Evolutionary conservation across 2,888 invertebrate species (phyloP), one percentile per base, ranked within the genome.

Genomic region (Andrena haemorrhoa): DNA sequence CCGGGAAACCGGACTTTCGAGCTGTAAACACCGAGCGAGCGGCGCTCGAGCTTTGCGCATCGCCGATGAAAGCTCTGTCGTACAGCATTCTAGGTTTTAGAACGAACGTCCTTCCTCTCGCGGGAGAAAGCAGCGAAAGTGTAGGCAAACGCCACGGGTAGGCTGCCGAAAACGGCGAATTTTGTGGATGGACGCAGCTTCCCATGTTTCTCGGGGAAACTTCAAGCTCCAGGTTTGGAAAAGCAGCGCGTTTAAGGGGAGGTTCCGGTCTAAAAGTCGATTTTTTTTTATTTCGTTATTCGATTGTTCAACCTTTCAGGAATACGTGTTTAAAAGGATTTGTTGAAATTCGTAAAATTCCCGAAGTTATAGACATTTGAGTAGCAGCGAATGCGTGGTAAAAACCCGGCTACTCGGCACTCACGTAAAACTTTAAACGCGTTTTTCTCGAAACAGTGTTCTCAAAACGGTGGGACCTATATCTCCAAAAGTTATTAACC

Each of bases 1-100:
- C 83, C 70, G 87, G 79, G 82, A 88, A 90, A 90, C 87, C 89
- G 89, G 89, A 87, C 88, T 89, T 86, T 78, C 79, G 75, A 85
- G 81, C 82, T 85, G 83, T 83, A 86, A 80, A 79, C 58, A 71
- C 23, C 56, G 10, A 26, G 58, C 68, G 56, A 70, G 77, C 79
- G 79, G 79, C 51, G 70, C 31, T 35, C 56, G 26, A 51, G 51
- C 41, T 60, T 53, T 12, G 0, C 56, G 47, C 56, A 29, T 41
- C 69, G 69, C 23, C 4, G 41, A 58, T 26, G 69, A 31, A 69
- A 56, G 53, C 41, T 41, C 12, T 20, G 53, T 23, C 23, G 3
- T 35, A 16, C 20, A 33, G 6, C 33, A 5, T 1, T 12, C 23
- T 4, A 56, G 12, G 56, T 12, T 56, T 56, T 12, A 26, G 26